A percentile compares a stretch with the other conserved stretches of the same genome.
phyloP scores from a whole-genome alignment of 2,113 vertebrate species.

The Microcebus lehilahytsara region DNA sequence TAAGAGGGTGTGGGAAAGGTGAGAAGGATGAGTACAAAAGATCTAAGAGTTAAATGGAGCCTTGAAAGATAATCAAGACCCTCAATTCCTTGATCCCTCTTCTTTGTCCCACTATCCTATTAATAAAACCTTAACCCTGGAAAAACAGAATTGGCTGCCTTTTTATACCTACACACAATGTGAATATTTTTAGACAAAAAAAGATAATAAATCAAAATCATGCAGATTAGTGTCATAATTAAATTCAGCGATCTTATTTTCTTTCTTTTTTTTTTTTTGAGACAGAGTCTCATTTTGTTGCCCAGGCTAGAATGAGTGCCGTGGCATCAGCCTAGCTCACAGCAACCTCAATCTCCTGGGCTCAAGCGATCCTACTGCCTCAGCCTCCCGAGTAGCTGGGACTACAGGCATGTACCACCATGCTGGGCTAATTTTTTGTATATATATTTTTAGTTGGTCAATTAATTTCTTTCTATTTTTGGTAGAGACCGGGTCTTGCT shows the following conservation, averaged over 20 bases:
- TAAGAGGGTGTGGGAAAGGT: not conserved
- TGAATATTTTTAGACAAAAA: not conserved
- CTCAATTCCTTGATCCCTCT: not conserved
- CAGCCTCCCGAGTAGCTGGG: too few species aligned
- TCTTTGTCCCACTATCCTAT: not conserved
- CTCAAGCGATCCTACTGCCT: too few species aligned
- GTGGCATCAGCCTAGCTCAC: too few species aligned
- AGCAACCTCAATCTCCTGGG: too few species aligned
- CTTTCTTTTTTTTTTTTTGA: too few species aligned
- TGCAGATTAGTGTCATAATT: not conserved
- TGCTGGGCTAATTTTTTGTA: too few species aligned
- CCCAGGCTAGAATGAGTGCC: too few species aligned
- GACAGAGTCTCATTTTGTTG: too few species aligned
- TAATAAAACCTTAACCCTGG: not conserved
- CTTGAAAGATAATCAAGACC: not conserved
- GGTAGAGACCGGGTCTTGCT: too few species aligned
- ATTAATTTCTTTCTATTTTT: too few species aligned
- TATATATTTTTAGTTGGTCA: too few species aligned
- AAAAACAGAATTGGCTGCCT: not conserved
- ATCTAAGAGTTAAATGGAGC: not conserved
- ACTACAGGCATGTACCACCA: too few species aligned
- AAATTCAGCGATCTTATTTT: conserved; percentile 23
- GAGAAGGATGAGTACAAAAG: not conserved
- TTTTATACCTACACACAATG: not conserved
- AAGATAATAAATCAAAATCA: not conserved